Percentiles rank a stretch among this genome's conserved stretches.
Conservation (phyloP, 2,113 vertebrate genomes). For the Lepus americanus region DNA sequence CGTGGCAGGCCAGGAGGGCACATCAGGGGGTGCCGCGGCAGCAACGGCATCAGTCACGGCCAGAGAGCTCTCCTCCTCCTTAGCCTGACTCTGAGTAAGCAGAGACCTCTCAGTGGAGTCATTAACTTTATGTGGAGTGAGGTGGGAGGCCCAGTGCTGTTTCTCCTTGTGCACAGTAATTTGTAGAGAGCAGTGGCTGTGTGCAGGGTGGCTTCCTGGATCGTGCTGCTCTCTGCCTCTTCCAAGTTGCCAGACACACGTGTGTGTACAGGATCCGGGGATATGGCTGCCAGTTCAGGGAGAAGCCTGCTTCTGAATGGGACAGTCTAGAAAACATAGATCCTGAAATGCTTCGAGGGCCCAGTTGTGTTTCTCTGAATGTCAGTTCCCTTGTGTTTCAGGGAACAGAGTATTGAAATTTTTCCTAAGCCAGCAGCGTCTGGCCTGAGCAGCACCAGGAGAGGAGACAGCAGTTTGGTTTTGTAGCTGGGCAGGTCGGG, state of each 20-base stretch:
- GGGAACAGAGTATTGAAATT: slow-evolving; percentile 15
- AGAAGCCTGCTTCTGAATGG: neutral
- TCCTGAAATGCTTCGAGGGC: neutral
- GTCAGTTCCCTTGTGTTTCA: slow-evolving; percentile 38
- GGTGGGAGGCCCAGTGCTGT: slow-evolving; percentile 47
- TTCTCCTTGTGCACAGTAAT: slow-evolving; percentile 39
- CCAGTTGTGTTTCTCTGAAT: slow-evolving; percentile 21
- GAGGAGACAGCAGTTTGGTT: neutral
- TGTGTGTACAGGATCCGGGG: neutral
- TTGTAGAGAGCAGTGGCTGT: slow-evolving; percentile 42
- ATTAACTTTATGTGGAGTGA: slow-evolving; percentile 10
- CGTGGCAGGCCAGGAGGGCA: neutral
- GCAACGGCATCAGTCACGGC: neutral
- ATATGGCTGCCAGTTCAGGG: neutral
- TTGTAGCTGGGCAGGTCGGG: neutral
- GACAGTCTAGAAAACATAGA: slow-evolving; percentile 18
- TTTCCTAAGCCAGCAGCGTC: neutral
- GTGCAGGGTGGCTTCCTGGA: slow-evolving; percentile 38
- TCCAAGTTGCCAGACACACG: neutral
- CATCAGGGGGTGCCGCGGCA: neutral
- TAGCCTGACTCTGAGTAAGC: slow-evolving; percentile 41
- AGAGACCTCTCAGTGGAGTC: neutral
- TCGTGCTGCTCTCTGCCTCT: neutral
- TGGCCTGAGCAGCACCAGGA: neutral
- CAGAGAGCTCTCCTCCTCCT: neutral